Percentiles rank a stretch among this genome's conserved stretches.
phyloP scores from a whole-genome alignment of 2,797 vertebrate species.

The Melanotaenia trifasciata region DNA sequence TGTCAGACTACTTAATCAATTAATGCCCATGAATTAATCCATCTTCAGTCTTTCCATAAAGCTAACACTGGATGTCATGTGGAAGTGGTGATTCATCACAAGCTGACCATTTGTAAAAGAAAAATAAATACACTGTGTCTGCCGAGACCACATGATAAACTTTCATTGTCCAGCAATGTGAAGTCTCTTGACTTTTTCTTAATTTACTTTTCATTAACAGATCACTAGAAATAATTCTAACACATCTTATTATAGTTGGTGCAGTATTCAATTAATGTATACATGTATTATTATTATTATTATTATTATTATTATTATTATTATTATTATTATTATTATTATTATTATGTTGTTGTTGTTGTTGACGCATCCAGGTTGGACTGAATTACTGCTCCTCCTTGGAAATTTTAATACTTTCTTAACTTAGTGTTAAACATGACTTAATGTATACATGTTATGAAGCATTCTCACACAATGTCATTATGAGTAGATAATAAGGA shows the following conservation, averaged over 20 bases:
- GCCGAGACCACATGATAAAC: conserved; percentile 7
- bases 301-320: no score
- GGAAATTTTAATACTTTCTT: no score
- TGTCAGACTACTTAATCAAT: conserved; percentile 79
- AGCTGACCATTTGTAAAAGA: conserved; percentile 39
- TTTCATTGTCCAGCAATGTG: not conserved
- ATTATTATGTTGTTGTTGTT: no score
- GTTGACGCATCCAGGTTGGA: not conserved
- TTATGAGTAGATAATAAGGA: no score
- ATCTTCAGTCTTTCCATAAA: conserved; percentile 71
- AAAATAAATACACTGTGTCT: conserved; percentile 21
- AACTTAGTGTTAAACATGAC: no score
- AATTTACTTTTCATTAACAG: not conserved
- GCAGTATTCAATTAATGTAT: not conserved
- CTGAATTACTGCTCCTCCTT: no score
- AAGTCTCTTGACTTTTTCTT: not conserved
- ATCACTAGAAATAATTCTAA: not conserved
- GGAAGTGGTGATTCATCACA: conserved; percentile 72
- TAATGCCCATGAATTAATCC: conserved; percentile 74
- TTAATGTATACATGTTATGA: not conserved
- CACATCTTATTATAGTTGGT: not conserved
- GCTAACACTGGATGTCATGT: conserved; percentile 60
- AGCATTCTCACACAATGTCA: not conserved
- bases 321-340: no score
- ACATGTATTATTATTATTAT: no score